A percentile compares a stretch with the other conserved stretches of the same genome.
Evolutionary conservation across 2,797 vertebrate genomes (phyloP).

Genomic region (Nasua narica): DNA sequence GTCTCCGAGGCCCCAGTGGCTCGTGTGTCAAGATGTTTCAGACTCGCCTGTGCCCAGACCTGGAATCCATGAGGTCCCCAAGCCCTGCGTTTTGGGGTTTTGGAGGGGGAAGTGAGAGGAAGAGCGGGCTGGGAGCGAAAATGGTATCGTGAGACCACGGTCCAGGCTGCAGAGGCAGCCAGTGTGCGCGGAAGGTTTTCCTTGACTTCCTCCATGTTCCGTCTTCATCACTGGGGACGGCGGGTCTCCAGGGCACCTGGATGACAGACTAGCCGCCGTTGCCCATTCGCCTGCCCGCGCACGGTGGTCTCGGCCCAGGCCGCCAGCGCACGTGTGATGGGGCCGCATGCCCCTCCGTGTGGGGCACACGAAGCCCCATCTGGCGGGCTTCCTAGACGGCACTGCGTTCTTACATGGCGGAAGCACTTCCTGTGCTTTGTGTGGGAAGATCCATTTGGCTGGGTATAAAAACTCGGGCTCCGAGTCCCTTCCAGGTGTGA

Average conservation of each 20-base stretch:
- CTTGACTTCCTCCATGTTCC: not conserved
- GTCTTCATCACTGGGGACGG: not conserved
- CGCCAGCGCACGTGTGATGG: rapidly evolving
- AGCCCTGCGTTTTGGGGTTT: not conserved
- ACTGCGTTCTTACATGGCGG: rapidly evolving
- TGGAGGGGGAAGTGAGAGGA: not conserved
- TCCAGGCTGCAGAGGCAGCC: not conserved
- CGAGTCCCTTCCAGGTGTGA: too few species aligned
- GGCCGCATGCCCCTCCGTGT: too few species aligned
- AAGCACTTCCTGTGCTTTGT: not conserved
- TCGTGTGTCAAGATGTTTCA: not conserved
- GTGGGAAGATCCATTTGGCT: not conserved
- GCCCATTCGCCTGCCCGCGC: not conserved
- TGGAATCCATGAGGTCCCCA: not conserved
- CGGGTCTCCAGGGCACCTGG: not conserved
- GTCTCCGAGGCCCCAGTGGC: not conserved
- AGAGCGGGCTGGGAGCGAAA: not conserved
- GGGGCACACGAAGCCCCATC: not conserved
- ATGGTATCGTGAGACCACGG: not conserved
- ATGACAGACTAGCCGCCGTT: not conserved
- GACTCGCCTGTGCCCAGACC: not conserved
- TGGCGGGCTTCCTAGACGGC: not conserved
- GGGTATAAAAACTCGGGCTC: not conserved
- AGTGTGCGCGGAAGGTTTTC: not conserved
- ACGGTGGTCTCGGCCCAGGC: not conserved